Evolutionary conservation across 2,888 invertebrate species (phyloP), one percentile per base, ranked within the genome.

Genomic region (Volucella inanis): DNA sequence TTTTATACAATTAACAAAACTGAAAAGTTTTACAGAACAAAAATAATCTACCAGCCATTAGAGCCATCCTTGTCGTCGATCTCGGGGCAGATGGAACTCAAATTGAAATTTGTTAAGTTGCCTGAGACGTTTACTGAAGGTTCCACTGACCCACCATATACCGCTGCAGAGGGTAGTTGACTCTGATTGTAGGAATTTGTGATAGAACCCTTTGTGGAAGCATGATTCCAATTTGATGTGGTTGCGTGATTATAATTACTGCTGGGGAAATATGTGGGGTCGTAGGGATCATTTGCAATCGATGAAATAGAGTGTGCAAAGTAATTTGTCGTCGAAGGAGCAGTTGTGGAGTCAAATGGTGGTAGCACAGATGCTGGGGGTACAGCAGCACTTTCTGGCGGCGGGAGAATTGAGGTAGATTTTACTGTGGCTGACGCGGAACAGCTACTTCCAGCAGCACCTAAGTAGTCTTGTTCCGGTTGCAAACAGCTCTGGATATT

Each of bases 71-170:
- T 93, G 76, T 93, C 93, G 90, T 96, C 96, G 88, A 97, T 96
- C 93, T 97, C 97, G 1, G 97, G 97, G 91, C 96, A 96, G 89
- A 97, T 96, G 0, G 96, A 95, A 89, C 96, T 96, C 52, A 97
- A 93, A 92, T 96, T 96, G 90, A 97, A 97, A 90, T 96, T 97
- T 1, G 96, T 95, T 45, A 95, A 91, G 61, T 88, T 88, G 0
- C 84, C 65, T 1, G 80, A 55, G 38, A 72, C 83, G n/a, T 71
- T 76, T 43, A 83, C 4, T 3, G 81, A 47, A n/a, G 68, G 22
- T 10, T 82, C 86, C 11, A 68, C 55, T 11, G 76, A n/a, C 22
- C 31, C 31, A 0, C 72, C 72, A 57, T 76, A 79, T 2, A 39
- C 38, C 2, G 38, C 52, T 2, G 31, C n/a, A 10, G 45, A 38